Base-by-base conservation (phyloP, 2,888 invertebrate species). In the Dione juno region DNA sequence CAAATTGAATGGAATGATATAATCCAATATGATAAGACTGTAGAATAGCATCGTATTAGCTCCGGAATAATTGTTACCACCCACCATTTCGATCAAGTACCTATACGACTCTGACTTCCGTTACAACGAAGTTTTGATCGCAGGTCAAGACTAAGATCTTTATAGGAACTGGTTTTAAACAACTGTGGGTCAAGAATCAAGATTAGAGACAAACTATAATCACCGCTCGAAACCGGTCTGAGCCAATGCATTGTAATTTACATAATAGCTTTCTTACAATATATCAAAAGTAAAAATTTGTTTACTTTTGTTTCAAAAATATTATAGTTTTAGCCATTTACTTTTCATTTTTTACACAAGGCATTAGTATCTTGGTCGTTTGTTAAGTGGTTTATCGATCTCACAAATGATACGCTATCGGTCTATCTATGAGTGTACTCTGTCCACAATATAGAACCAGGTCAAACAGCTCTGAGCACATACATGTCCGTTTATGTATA, bases 181-280 rank as follows among this genome's bases (percentile, higher is more conserved):
- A 84, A 82, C 88, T 91, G 87, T 90, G 89, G 92, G 92, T 92
- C 92, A 92, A 90, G 77, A 88, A 87, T 89, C 90, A 89, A 90
- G 79, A 90, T 89, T 89, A 88, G 85, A 85, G 84, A 86, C 85
- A 87, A 88, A 86, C 88, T 87, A 89, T 81, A 80, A 82, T 78
- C 81, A 77, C 77, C 78, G 77, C 50, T 72, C 73, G 71, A 77
- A 88, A 91, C 92, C 90, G 90, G 92, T 91, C 79, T 73, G 77
- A 81, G 79, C 78, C 84, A 85, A 88, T 88, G 89, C 89, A 88
- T 84, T 69, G 76, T 64, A 74, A 70, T 74, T 78, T 77, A 75
- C 52, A 72, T 73, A 74, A 72, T 28, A 43, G 37, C 14, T 35
- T 53, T 28, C 19, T 54, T 61, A 45, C 40, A 53, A 61, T 40